Evolutionary conservation across 2,797 vertebrate species (phyloP), one percentile per base, ranked within the genome.

Genomic region (Scarus forsteni): DNA sequence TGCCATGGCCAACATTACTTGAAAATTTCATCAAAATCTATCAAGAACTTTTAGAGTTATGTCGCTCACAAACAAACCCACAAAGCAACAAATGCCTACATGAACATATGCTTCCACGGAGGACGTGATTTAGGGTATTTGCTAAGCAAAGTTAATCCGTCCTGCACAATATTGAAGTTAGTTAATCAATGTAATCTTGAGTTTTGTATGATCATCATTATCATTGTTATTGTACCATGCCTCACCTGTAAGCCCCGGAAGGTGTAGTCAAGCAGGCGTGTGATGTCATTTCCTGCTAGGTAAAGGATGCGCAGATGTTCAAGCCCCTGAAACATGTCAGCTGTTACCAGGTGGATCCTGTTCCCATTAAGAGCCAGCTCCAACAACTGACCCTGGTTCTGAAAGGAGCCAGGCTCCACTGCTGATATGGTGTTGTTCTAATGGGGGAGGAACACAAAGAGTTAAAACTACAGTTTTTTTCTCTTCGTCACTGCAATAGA

Each of bases 281-380:
- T 95, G 89, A 97, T 95, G 86, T 96, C 95, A 85, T 98, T 98
- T 65, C 94, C 93, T 0, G 97, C 95, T 75, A 98, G 89, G 90
- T 98, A 98, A 48, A 98, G 95, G 45, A 96, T 95, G 1, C 96
- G 95, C 10, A 98, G 94, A 80, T 97, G 96, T 35, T 94, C 94
- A 15, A 98, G 92, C 10, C 97, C 97, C 1, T 92, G 84, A 61
- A 98, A 97, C 68, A 96, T 92, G 50, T 96, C 92, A 0, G 94
- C 90, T 0, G 90, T 94, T 56, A 97, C 84, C 71, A 94, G 81
- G 15, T 94, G 96, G 62, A 97, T 94, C 14, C 90, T 91, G 88
- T 98, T 98, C 18, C 96, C 93, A 0, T 96, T 96, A 50, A 97
- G 93, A 0, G 96, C 96, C n/a, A 97, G 89, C 78, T 98, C 96